Conservation (phyloP, 2,797 vertebrate genomes). For the Orientallactaga sibirica region DNA sequence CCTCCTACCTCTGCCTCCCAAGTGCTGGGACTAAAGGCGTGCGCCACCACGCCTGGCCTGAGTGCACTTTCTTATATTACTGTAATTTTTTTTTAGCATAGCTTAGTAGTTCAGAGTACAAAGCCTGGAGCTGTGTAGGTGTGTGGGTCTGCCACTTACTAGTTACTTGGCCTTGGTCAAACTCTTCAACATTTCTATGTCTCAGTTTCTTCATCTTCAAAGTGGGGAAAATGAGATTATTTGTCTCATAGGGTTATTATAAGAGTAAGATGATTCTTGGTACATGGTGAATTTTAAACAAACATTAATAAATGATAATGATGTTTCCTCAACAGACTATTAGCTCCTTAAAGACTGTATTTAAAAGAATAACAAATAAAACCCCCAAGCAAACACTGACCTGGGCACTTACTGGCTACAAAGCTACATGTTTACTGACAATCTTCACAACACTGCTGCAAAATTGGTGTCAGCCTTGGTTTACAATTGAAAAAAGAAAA, state of each 20-base stretch:
- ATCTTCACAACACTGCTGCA: background rate
- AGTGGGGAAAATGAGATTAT: slow-evolving; percentile 32
- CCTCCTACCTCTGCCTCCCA: too few species aligned
- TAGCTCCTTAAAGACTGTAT: slow-evolving; percentile 24
- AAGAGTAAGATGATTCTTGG: background rate
- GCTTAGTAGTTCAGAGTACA: slow-evolving; percentile 11
- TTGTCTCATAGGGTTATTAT: background rate
- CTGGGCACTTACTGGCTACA: background rate
- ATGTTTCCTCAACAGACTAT: background rate
- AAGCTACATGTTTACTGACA: background rate
- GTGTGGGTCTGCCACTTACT: background rate
- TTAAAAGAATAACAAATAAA: background rate
- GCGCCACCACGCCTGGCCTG: too few species aligned
- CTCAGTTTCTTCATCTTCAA: slow-evolving; percentile 52
- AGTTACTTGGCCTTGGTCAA: background rate
- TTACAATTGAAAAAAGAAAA: slow-evolving; percentile 5
- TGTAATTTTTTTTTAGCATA: slow-evolving; percentile 40
- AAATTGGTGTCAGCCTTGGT: background rate
- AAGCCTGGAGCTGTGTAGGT: background rate
- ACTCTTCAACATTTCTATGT: slow-evolving; percentile 12
- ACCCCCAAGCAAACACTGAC: background rate
- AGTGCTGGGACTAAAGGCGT: too few species aligned
- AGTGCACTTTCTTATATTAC: background rate
- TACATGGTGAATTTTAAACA: slow-evolving; percentile 23
- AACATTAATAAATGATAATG: slow-evolving; percentile 12